A percentile compares a stretch with the other conserved stretches of the same genome.
Evolutionary conservation across 1,140 invertebrate genomes (phyloP).

Genomic region (Phenacoccus solenopsis): DNA sequence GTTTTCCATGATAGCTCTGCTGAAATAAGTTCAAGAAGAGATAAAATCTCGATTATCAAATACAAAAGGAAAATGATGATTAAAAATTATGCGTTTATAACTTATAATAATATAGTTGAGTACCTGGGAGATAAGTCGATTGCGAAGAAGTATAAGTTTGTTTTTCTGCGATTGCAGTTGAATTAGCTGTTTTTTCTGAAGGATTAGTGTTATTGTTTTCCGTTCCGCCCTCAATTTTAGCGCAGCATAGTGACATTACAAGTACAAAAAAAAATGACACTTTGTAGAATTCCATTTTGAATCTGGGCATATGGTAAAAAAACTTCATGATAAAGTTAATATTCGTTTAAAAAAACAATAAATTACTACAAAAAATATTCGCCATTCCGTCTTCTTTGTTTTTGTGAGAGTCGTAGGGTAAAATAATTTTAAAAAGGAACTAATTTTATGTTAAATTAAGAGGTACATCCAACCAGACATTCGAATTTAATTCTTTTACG

Average conservation of each 20-base stretch:
- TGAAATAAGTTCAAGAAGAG: neutral
- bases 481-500: too few species aligned
- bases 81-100: too few species aligned
- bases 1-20: neutral
- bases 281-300: neutral
- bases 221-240: neutral
- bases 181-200: neutral
- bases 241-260: neutral
- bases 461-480: too few species aligned
- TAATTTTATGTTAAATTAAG: too few species aligned
- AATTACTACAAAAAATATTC: too few species aligned
- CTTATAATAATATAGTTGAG: neutral
- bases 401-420: too few species aligned
- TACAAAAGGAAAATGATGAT: neutral
- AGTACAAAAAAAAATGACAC: neutral
- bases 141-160: neutral
- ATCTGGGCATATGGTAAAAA: too few species aligned
- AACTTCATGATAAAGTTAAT: too few species aligned
- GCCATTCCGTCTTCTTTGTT: too few species aligned
- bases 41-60: neutral
- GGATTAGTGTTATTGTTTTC: too few species aligned
- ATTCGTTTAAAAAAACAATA: too few species aligned
- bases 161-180: neutral
- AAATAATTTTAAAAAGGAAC: too few species aligned
- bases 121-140: neutral